phyloP scores from a whole-genome alignment of 2,113 vertebrate genomes.

The Rhipidura dahli region DNA sequence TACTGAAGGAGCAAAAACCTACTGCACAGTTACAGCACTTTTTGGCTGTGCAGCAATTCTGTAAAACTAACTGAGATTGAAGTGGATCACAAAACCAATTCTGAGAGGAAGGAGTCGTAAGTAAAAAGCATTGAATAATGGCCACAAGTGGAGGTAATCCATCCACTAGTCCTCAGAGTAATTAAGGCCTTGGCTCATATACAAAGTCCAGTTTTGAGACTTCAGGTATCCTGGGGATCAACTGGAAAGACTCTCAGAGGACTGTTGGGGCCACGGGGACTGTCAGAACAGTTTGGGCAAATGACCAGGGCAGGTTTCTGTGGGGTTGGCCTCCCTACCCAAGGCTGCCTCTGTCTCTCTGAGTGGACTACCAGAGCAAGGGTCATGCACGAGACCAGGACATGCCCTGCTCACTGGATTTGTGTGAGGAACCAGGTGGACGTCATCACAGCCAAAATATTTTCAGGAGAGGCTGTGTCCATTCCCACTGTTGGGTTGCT shows the following conservation, averaged over 20 bases:
- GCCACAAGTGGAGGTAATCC: neutral
- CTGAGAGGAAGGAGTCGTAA: neutral
- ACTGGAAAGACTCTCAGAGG: neutral
- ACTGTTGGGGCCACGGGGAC: neutral
- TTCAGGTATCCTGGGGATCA: neutral
- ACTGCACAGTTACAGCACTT: neutral
- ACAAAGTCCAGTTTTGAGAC: neutral
- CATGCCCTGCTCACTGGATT: accelerated
- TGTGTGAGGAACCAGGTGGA: accelerated
- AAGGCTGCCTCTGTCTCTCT: neutral
- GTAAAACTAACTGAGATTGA: neutral
- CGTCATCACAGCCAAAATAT: accelerated
- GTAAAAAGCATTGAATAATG: neutral
- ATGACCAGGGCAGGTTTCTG: neutral
- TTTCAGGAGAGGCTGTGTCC: neutral
- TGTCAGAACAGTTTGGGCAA: neutral
- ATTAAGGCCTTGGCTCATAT: neutral
- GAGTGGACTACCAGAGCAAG: neutral
- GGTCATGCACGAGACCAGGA: accelerated
- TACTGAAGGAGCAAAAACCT: neutral
- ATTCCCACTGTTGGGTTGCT: neutral
- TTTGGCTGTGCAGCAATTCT: neutral
- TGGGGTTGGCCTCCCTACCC: neutral
- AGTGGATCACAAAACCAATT: neutral
- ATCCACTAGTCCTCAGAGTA: neutral